phyloP scores from a whole-genome alignment of 2,797 vertebrate genomes.

The Pseudotriccus pelzelni region DNA sequence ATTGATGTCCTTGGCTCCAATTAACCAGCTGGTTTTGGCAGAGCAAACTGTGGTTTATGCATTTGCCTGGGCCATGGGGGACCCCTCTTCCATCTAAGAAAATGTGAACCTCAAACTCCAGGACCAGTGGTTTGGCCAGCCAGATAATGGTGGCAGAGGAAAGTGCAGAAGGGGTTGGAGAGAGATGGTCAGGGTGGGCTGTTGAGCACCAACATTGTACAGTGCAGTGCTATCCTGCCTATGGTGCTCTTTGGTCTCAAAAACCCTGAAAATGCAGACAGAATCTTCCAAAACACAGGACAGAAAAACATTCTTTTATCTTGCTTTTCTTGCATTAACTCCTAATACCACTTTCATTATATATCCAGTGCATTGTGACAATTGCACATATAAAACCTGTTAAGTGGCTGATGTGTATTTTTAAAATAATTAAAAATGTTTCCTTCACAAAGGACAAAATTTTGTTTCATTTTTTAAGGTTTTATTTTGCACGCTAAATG shows the following conservation, averaged over 20 bases:
- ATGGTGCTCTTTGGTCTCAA: neutral
- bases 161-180: neutral
- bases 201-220: neutral
- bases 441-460: neutral
- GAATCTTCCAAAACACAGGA: neutral
- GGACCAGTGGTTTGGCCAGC: neutral
- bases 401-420: neutral
- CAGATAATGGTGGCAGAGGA: neutral
- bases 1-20: neutral
- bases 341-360: neutral
- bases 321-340: neutral
- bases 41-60: neutral
- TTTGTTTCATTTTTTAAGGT: neutral
- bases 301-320: neutral
- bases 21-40: neutral
- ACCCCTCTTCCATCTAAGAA: neutral
- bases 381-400: neutral
- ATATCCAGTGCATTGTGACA: neutral
- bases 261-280: neutral
- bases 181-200: neutral
- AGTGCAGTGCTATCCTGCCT: accelerated
- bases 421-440: neutral
- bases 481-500: neutral
- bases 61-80: neutral
- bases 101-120: neutral